These are phyloP conservation scores for Peucedramus taeniatus DNA, from an alignment of 2,113 vertebrate species.

Conservation along the genomic window DNA sequence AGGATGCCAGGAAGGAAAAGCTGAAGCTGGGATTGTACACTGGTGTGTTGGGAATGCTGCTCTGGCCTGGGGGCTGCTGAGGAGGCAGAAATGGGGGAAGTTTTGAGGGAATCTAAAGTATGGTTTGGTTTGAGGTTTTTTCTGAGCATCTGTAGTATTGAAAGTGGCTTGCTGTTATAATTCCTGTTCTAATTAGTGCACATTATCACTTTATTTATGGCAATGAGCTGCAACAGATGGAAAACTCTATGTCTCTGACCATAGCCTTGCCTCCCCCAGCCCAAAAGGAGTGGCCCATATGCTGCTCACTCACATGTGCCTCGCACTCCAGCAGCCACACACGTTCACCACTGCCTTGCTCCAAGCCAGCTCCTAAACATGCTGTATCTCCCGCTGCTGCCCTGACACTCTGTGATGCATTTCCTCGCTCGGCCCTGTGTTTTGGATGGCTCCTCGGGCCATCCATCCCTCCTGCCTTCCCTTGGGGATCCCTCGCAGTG, in stretches of 20 bases:
- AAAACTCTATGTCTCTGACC: accelerated
- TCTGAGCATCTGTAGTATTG: background rate
- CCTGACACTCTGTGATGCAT: accelerated
- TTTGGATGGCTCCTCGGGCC: background rate
- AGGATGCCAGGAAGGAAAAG: background rate
- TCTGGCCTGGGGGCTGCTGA: background rate
- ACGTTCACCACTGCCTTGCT: background rate
- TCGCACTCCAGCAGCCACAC: background rate
- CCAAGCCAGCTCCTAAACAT: background rate
- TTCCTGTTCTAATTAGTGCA: background rate
- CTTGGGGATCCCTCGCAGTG: background rate
- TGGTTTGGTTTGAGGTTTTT: background rate
- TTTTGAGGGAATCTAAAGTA: background rate
- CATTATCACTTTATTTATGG: background rate
- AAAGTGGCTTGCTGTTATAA: background rate
- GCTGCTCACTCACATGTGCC: background rate
- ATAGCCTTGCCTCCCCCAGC: background rate
- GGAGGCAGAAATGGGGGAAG: background rate
- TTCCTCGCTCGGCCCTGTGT: background rate
- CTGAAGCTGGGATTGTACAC: accelerated
- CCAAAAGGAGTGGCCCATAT: background rate
- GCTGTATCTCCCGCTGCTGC: accelerated
- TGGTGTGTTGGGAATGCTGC: accelerated
- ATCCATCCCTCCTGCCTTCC: background rate
- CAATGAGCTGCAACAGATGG: background rate